Conservation (phyloP, 2,797 vertebrate species). For the Acanthurus tractus region DNA sequence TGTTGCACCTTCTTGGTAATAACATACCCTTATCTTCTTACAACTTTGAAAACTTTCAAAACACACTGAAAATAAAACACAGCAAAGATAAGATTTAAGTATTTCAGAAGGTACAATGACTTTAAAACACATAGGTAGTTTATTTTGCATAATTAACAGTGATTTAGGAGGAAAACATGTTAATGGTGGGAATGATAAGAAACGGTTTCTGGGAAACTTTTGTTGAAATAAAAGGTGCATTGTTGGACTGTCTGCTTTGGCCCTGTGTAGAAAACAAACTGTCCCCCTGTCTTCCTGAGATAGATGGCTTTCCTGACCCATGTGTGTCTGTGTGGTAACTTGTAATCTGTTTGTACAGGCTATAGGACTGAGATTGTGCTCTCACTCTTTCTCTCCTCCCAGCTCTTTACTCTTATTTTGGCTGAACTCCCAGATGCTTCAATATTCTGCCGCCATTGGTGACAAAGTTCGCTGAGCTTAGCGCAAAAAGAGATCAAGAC, state of each 20-base stretch:
- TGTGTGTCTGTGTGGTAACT: constrained; percentile 51
- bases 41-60: constrained; percentile 33
- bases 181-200: constrained; percentile 65
- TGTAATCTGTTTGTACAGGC: constrained; percentile 70
- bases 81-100: neutral
- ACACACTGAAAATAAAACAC: constrained; percentile 10
- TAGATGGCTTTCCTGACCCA: constrained; percentile 73
- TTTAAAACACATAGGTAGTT: constrained; percentile 32
- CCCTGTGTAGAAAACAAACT: constrained; percentile 74
- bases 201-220: constrained; percentile 65
- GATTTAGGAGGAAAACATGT: constrained; percentile 53
- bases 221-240: constrained; percentile 80
- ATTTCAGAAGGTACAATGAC: constrained; percentile 20
- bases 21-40: constrained; percentile 34
- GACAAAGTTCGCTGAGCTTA: constrained; percentile 25
- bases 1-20: constrained; percentile 22
- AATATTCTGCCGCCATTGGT: constrained; percentile 4
- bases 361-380: constrained; percentile 48
- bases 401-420: constrained; percentile 51
- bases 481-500: neutral
- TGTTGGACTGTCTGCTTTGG: constrained; percentile 75
- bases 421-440: constrained; percentile 32
- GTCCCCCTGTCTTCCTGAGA: constrained; percentile 70
- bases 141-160: constrained; percentile 54
- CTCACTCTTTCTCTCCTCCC: constrained; percentile 38